A percentile compares a stretch with the other conserved stretches of the same genome.
These are phyloP conservation scores for Choloepus hoffmanni DNA, from an alignment of 2,113 vertebrate species.

Conservation along the genomic window DNA sequence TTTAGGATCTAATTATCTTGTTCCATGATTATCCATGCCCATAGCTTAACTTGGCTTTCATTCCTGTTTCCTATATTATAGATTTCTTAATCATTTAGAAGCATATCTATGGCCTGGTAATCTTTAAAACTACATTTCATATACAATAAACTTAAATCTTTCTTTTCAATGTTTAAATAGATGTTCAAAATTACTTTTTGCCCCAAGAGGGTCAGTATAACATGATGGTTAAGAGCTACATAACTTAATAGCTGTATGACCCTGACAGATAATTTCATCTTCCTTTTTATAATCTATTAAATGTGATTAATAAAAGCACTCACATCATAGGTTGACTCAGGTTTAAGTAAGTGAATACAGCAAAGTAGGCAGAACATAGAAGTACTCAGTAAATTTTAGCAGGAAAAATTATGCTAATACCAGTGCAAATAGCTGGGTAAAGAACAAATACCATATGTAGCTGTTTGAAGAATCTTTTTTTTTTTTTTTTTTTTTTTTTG, in stretches of 20 bases:
- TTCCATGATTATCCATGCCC: neutral
- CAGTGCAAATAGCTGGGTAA: neutral
- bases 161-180: neutral
- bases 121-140: neutral
- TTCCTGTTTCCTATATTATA: neutral
- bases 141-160: neutral
- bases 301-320: neutral
- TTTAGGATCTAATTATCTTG: neutral
- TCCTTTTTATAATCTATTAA: neutral
- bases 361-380: neutral
- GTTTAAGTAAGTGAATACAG: neutral
- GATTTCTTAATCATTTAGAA: neutral
- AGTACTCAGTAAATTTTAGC: neutral
- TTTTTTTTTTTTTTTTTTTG: neutral
- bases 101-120: neutral
- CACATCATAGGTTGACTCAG: neutral
- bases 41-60: slow-evolving; percentile 21
- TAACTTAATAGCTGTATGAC: neutral
- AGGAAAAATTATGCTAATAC: neutral
- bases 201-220: neutral
- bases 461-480: neutral
- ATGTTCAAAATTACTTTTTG: slow-evolving; percentile 30
- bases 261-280: neutral
- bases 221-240: neutral
- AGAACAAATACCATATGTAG: neutral